Conservation (phyloP, 2,797 vertebrate genomes). For the Artibeus lituratus region DNA sequence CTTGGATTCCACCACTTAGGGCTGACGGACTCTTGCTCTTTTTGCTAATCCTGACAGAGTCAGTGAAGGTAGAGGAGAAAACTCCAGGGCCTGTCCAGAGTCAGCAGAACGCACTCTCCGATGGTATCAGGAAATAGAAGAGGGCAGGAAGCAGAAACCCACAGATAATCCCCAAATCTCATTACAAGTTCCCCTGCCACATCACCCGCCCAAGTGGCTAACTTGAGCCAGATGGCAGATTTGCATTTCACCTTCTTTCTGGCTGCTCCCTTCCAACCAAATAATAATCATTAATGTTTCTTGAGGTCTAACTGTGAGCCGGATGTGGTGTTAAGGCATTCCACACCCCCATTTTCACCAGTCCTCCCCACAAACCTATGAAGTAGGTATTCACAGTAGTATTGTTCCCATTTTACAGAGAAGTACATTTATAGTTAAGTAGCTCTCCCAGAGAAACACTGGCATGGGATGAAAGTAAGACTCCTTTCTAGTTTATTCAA, state of each 20-base stretch:
- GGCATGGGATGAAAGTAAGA: background rate
- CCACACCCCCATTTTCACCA: background rate
- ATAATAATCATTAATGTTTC: background rate
- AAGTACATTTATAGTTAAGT: background rate
- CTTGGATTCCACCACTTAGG: background rate
- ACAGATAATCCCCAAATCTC: background rate
- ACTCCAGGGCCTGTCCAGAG: background rate
- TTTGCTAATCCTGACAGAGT: background rate
- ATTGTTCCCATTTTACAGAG: background rate
- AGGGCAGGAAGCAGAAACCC: constrained; percentile 25
- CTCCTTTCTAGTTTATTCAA: background rate
- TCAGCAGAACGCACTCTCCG: background rate
- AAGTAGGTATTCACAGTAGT: background rate
- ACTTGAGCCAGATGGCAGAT: background rate
- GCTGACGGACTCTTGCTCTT: background rate
- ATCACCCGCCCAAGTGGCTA: accelerated
- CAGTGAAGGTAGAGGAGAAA: background rate
- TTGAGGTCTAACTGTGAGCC: background rate
- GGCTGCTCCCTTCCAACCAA: background rate
- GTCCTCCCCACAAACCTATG: background rate
- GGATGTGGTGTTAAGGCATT: too few species aligned
- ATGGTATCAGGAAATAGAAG: background rate
- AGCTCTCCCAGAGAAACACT: background rate
- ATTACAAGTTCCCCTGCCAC: background rate
- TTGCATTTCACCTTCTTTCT: background rate